Base-by-base conservation (phyloP, 92 coral and sea anemone species). In the Zoanthus gigantus region DNA sequence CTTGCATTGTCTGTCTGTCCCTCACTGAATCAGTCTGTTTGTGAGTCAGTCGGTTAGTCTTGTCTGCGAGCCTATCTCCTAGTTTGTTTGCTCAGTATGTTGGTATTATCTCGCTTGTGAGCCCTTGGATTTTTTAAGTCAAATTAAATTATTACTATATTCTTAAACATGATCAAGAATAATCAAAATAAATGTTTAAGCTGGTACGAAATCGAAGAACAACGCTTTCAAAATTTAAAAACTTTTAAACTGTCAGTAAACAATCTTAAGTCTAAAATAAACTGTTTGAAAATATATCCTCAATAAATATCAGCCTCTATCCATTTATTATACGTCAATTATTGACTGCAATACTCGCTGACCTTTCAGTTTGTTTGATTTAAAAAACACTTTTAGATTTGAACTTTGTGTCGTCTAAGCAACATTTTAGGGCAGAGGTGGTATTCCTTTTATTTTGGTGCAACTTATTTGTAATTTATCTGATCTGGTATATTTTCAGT, bases 61-160 rank as follows among this genome's bases (percentile, higher is more conserved):
- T 85, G 83, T 56, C 71, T 73, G 88, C 58, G 42, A 52, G 76
- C 73, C 87, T 34, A 16, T 29, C 47, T 71, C 37, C 53, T 9
- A 8, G 7, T 52, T 13, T 84, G 14, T 14, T 48, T 52, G 52
- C 10, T 18, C 48, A 72, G n/a, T 50, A 4, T 84, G 82, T 31
- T 16, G 15, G 69, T 63, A 63, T 9, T 63, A 14, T 5, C 17
- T 17, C 31, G 69, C n/a, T 7, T 63, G 17, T 17, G n/a, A 18
- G 30, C 29, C 9, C 2, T 23, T 7, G 69, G 56, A 7, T 0
- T 63, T 63, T 9, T 63, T 17, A 63, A 63, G 9, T n/a, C 29
- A 23, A 28, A 7, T 63, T 63, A 63, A 63, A 63, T 7, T 4
- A 17, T 2, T 17, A 23, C 69, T 50, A 17, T 28, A 23, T 17